Conservation (phyloP, 2,888 invertebrate species). For the Erebia aethiops region DNA sequence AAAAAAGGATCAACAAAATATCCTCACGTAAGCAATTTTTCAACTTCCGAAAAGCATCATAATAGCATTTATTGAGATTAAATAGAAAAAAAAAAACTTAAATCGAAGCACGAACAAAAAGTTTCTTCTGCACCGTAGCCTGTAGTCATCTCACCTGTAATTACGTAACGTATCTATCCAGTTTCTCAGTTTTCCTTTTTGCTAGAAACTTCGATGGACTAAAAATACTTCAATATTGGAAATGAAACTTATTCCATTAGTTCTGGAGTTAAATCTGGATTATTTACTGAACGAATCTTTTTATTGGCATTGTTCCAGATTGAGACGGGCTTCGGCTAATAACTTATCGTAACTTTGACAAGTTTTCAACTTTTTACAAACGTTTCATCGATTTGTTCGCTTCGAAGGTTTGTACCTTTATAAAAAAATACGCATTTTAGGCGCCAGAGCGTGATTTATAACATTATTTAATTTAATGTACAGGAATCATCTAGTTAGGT, state of each 20-base stretch:
- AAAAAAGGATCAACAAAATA: neutral
- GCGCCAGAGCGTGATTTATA: too few relatives aligned
- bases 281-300: conserved; percentile 34
- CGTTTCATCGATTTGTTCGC: neutral
- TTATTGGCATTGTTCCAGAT: conserved; percentile 37
- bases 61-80: neutral
- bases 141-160: conserved; percentile 13
- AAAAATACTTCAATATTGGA: conserved; percentile 29
- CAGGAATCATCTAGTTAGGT: too few relatives aligned
- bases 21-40: neutral
- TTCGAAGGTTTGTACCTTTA: neutral
- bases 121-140: neutral
- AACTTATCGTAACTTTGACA: conserved; percentile 36
- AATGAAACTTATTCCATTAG: conserved; percentile 29
- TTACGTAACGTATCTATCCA: conserved; percentile 19
- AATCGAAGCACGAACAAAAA: conserved; percentile 4
- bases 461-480: too few relatives aligned
- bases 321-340: conserved; percentile 32
- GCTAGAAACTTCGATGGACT: conserved; percentile 9
- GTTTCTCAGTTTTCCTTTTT: conserved; percentile 15
- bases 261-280: conserved; percentile 29
- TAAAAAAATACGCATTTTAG: too few relatives aligned
- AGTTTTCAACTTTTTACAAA: conserved; percentile 33
- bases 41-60: neutral
- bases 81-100: neutral